Conservation (phyloP, 2,797 vertebrate genomes). For the Channallabes apus region DNA sequence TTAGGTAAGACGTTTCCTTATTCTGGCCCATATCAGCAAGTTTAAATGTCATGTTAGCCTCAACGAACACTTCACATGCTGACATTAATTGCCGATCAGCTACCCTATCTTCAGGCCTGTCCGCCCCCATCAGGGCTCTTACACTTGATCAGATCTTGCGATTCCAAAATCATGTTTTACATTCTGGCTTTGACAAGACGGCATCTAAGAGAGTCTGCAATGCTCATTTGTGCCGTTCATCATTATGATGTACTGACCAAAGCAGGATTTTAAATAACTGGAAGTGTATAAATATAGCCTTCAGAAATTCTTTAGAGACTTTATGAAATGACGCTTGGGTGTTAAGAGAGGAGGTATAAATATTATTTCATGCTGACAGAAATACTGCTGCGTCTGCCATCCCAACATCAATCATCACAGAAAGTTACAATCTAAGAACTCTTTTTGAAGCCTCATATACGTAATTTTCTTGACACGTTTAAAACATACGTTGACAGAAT, state of each 20-base stretch:
- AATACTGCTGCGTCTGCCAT: neutral
- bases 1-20: neutral
- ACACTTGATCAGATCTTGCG: neutral
- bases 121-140: neutral
- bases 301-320: neutral
- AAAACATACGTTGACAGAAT: neutral
- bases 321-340: neutral
- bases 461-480: neutral
- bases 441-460: neutral
- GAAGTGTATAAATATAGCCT: neutral
- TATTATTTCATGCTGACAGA: neutral
- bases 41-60: neutral
- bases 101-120: neutral
- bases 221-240: neutral
- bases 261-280: neutral
- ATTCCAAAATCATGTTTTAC: slow-evolving; percentile 5
- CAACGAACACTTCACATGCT: neutral
- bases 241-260: neutral
- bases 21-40: neutral
- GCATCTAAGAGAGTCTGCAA: neutral
- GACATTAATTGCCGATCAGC: slow-evolving; percentile 16
- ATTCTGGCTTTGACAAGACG: neutral
- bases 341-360: neutral
- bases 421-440: neutral
- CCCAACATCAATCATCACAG: neutral